Conservation (phyloP, 64 coral and sea anemone species). For the Anthopleura sola region DNA sequence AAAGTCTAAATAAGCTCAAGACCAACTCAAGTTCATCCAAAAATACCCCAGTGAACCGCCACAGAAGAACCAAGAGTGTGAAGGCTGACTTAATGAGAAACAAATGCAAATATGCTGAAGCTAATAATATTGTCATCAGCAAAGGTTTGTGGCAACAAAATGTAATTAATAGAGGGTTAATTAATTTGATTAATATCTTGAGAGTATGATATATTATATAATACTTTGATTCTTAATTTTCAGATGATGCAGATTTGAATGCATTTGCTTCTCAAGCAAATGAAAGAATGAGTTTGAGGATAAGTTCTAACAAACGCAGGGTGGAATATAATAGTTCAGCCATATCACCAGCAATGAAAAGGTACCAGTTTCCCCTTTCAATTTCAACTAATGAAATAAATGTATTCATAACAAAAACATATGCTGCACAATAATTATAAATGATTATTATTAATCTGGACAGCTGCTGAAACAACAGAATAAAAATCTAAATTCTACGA, state of each 20-base stretch:
- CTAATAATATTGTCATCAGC: conserved; percentile 1
- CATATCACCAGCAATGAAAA: conserved; percentile 65
- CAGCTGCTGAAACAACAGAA: too few species aligned
- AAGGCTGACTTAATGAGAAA: conserved; percentile 86
- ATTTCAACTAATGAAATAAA: not conserved
- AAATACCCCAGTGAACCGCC: conserved; percentile 27
- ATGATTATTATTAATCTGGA: too few species aligned
- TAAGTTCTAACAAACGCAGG: conserved; percentile 44
- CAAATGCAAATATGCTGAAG: conserved; percentile 43
- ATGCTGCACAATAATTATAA: too few species aligned
- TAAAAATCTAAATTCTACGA: too few species aligned
- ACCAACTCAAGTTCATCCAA: conserved; percentile 52
- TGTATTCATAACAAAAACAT: too few species aligned
- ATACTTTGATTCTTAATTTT: not conserved
- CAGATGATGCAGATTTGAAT: conserved; percentile 68
- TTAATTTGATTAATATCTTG: too few species aligned
- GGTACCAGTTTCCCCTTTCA: conserved; percentile 15
- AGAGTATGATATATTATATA: too few species aligned
- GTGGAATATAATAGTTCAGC: conserved; percentile 19
- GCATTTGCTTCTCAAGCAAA: conserved; percentile 45
- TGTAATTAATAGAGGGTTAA: too few species aligned
- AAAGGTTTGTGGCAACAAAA: not conserved
- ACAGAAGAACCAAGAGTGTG: conserved; percentile 91
- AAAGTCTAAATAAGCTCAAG: conserved; percentile 83
- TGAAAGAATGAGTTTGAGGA: conserved; percentile 60